Base-by-base conservation (phyloP, 2,888 invertebrate species). In the Autographa gamma region DNA sequence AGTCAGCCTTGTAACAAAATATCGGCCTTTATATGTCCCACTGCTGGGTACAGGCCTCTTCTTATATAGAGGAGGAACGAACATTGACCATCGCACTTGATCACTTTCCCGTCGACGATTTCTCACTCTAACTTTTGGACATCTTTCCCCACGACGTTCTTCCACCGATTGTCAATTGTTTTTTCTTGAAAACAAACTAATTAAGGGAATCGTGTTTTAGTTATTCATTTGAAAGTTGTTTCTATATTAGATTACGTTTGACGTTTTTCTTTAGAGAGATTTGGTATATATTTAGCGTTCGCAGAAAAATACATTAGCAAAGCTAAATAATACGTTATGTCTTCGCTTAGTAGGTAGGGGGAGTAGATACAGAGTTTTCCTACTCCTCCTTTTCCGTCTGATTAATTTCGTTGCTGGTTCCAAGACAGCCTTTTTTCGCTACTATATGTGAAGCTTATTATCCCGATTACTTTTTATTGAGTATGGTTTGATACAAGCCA, bases 371-470 rank as follows among this genome's bases (percentile, higher is more conserved):
- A 16, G 48, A 48, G 14, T 48, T 48, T 48, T 48, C 48, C 48
- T 48, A 48, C 48, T 48, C 48, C 48, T n/a, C 48, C 48, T n/a
- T 7, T 48, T 48, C 48, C 48, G n/a, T 48, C 48, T 48, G 48
- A 48, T 48, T 48, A 48, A n/a, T 48, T 48, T 48, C 48, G n/a
- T 48, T 48, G n/a, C 48, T 48, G n/a, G 48, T 7, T 48, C 16
- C 48, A 48, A 48, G 48, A 6, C 8, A 48, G 48, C n/a, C 48
- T 48, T 48, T 48, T 43, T 48, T 48, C 48, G n/a, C n/a, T 16
- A 48, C 7, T 5, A 48, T 7, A n/a, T n/a, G n/a, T 48, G 16
- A 48, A 48, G 43, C 48, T 48, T 48, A 48, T 48, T n/a, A 48
- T 16, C 43, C 16, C 43, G 16, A 6, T 48, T n/a, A n/a, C n/a